Evolutionary conservation across 2,113 vertebrate genomes (phyloP).

Genomic region (Onychostoma macrolepis): DNA sequence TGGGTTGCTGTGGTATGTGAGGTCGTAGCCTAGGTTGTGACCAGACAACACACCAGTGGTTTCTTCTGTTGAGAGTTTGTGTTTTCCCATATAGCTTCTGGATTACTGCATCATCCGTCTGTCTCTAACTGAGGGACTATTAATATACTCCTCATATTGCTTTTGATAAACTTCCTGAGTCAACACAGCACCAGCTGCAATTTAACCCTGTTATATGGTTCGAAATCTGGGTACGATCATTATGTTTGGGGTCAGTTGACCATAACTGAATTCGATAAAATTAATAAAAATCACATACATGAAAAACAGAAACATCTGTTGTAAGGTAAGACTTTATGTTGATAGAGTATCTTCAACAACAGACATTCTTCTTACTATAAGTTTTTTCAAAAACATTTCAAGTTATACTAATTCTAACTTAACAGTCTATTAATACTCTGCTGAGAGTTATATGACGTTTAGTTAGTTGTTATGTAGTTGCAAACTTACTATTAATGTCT

Average conservation of each 20-base stretch:
- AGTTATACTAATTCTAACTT: too few species aligned
- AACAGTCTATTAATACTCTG: too few species aligned
- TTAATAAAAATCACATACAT: background rate
- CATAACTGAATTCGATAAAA: background rate
- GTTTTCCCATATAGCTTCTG: constrained; percentile 75
- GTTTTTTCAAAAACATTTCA: too few species aligned
- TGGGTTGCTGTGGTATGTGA: constrained; percentile 66
- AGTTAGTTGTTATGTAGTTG: too few species aligned
- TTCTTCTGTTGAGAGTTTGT: constrained; percentile 70
- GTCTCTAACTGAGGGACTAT: constrained; percentile 44
- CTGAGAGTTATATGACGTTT: too few species aligned
- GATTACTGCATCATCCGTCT: constrained; percentile 41
- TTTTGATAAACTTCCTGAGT: constrained; percentile 64
- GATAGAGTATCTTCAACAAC: background rate
- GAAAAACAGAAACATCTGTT: background rate
- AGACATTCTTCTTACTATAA: too few species aligned
- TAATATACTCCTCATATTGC: constrained; percentile 58
- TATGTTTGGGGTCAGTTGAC: background rate
- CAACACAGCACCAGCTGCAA: constrained; percentile 60
- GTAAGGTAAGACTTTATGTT: background rate
- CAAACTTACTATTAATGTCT: too few species aligned
- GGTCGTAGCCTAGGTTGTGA: constrained; percentile 64
- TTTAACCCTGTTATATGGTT: constrained; percentile 4
- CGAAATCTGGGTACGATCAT: background rate
- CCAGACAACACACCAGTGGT: constrained; percentile 67